These are phyloP conservation scores for Condylura cristata DNA, from an alignment of 2,113 vertebrate genomes.

Conservation along the genomic window DNA sequence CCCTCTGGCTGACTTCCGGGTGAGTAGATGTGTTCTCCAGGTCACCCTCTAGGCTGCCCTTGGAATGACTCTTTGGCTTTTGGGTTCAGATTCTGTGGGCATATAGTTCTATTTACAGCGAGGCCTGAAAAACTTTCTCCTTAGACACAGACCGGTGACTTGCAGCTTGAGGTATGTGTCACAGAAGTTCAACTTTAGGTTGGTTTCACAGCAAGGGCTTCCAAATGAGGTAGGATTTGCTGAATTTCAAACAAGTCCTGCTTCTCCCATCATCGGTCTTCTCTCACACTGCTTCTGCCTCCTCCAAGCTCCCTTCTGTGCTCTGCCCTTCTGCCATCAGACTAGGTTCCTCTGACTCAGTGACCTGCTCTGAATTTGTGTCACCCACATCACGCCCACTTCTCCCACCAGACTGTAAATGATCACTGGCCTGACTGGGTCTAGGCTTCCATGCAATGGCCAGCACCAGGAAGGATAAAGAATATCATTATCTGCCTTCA, in stretches of 20 bases:
- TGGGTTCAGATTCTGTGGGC: background rate
- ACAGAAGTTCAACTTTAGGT: background rate
- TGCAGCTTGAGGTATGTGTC: background rate
- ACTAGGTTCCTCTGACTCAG: background rate
- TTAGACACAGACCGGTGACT: background rate
- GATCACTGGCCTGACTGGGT: background rate
- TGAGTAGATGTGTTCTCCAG: background rate
- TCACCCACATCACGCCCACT: rapidly evolving
- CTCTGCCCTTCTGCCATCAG: background rate
- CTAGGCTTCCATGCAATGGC: background rate
- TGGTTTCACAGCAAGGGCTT: background rate
- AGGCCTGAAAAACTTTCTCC: background rate
- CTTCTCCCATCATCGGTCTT: background rate
- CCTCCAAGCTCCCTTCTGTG: background rate
- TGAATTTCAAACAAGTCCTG: background rate
- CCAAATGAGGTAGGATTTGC: background rate
- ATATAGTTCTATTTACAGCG: background rate
- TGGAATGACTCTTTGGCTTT: background rate
- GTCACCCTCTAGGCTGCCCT: background rate
- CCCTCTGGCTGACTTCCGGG: background rate
- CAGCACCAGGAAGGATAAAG: background rate
- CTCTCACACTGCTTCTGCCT: background rate
- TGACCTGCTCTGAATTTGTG: background rate
- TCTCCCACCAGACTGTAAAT: background rate
- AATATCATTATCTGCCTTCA: background rate